Evolutionary conservation across 2,113 vertebrate genomes (phyloP).

Genomic region (Miniopterus natalensis): DNA sequence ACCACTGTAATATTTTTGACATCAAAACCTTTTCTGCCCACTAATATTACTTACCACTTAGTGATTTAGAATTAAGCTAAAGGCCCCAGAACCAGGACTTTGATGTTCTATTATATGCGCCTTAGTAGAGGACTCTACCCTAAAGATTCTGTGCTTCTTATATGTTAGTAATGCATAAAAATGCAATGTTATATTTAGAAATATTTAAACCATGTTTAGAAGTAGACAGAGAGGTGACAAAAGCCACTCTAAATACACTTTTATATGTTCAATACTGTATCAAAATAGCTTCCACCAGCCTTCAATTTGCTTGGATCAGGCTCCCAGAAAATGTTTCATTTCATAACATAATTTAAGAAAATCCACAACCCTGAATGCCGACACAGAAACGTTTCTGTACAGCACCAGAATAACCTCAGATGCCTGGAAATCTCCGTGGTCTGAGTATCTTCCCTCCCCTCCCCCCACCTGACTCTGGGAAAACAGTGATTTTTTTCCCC

Average conservation of each 20-base stretch:
- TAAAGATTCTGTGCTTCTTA: conserved; percentile 10
- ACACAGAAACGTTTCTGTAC: not conserved
- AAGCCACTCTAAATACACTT: not conserved
- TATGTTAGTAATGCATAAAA: not conserved
- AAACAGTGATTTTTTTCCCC: not conserved
- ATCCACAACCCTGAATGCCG: not conserved
- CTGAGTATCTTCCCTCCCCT: not conserved
- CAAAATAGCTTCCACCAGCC: not conserved
- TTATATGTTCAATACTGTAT: not conserved
- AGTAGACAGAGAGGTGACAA: not conserved
- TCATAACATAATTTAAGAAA: conserved; percentile 30
- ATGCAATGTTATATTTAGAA: conserved; percentile 5
- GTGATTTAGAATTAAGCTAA: not conserved
- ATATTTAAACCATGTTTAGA: conserved; percentile 22
- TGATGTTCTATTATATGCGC: not conserved
- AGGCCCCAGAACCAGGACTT: not conserved
- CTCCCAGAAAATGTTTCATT: conserved; percentile 11
- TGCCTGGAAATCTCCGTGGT: not conserved
- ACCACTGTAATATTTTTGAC: not conserved
- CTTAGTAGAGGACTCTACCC: not conserved
- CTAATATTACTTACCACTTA: not conserved
- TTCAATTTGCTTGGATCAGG: not conserved
- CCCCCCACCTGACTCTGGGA: not conserved
- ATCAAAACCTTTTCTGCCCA: not conserved
- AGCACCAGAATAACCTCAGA: not conserved